Percentiles rank a stretch among this genome's conserved stretches.
Conservation (phyloP, 2,113 vertebrate genomes). For the Salminus brasiliensis region DNA sequence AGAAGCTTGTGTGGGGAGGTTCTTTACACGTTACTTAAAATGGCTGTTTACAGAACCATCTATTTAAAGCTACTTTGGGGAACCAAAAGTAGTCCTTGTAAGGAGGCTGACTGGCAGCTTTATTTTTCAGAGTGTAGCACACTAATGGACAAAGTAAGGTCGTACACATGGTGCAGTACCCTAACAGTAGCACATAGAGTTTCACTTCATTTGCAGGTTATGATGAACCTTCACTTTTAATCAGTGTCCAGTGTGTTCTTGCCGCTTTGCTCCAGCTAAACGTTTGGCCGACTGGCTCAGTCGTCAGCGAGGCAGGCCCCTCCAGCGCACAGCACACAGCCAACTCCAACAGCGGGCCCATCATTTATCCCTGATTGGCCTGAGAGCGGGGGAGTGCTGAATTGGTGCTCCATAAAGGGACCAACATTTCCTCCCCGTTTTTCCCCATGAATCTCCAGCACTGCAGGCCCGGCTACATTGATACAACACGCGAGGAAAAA, state of each 20-base stretch:
- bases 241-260: slow-evolving; percentile 9
- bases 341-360: slow-evolving; percentile 58
- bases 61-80: background rate
- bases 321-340: slow-evolving; percentile 44
- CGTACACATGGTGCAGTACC: background rate
- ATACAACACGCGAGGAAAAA: slow-evolving; percentile 64
- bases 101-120: background rate
- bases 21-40: no score
- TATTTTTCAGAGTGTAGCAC: background rate
- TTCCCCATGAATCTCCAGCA: slow-evolving; percentile 71
- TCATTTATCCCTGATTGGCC: slow-evolving; percentile 72
- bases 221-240: slow-evolving; percentile 44
- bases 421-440: slow-evolving; percentile 61
- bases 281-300: slow-evolving; percentile 18
- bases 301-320: slow-evolving; percentile 4
- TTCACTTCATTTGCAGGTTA: slow-evolving; percentile 42
- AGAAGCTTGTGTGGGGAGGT: no score
- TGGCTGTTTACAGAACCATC: no score
- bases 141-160: background rate
- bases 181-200: background rate
- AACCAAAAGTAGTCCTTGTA: background rate
- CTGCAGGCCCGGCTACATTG: slow-evolving; percentile 39
- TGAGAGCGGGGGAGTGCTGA: slow-evolving; percentile 51
- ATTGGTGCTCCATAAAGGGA: slow-evolving; percentile 65
- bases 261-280: slow-evolving; percentile 16